Percentiles rank a stretch among this genome's conserved stretches.
These are phyloP conservation scores for Halictus quadricinctus DNA, from an alignment of 2,888 invertebrate species.

Conservation along the genomic window DNA sequence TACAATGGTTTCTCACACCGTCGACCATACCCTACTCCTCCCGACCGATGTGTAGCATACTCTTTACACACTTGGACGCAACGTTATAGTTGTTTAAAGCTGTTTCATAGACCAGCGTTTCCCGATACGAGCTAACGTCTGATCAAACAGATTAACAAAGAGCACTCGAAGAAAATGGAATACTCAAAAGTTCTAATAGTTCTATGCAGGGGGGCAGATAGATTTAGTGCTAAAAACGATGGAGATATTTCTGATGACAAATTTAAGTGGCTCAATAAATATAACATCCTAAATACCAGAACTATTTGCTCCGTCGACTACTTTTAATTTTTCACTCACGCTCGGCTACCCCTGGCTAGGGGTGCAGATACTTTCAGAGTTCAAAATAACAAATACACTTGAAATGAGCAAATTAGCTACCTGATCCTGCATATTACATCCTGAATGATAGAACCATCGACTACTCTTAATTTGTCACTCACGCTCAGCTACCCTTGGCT, in stretches of 20 bases:
- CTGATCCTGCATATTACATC: too few relatives aligned
- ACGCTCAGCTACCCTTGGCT: neutral
- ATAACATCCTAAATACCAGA: too few relatives aligned
- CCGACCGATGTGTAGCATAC: neutral
- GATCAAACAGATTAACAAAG: neutral
- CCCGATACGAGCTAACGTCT: neutral
- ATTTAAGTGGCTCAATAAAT: too few relatives aligned
- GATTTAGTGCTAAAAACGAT: too few relatives aligned
- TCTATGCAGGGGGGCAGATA: too few relatives aligned
- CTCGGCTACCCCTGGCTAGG: neutral
- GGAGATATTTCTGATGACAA: too few relatives aligned
- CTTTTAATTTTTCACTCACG: neutral
- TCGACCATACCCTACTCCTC: neutral
- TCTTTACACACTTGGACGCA: conserved; percentile 36
- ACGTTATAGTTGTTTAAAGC: conserved; percentile 25
- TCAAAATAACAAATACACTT: too few relatives aligned
- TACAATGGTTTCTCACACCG: conserved; percentile 11
- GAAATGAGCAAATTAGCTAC: too few relatives aligned
- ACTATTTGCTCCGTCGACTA: too few relatives aligned
- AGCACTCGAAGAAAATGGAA: neutral
- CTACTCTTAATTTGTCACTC: too few relatives aligned
- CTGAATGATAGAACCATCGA: too few relatives aligned
- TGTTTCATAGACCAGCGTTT: conserved; percentile 18
- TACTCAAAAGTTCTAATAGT: neutral
- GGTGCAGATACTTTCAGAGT: too few relatives aligned